phyloP scores from a whole-genome alignment of 2,888 invertebrate species.

The Mesorhabditis sp. region DNA sequence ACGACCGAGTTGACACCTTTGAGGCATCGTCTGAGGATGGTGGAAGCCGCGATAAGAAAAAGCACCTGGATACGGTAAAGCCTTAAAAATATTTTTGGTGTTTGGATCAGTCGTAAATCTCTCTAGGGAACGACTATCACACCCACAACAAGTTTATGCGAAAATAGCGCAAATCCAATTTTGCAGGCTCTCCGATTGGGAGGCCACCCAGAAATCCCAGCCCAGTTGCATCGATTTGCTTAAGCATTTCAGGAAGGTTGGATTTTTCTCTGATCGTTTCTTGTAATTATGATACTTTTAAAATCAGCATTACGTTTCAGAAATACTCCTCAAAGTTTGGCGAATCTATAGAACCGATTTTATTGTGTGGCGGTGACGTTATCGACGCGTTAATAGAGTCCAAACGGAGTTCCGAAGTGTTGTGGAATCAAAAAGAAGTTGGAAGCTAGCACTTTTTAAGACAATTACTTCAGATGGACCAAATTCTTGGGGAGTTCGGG shows the following conservation, averaged over 20 bases:
- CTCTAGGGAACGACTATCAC: too few relatives aligned
- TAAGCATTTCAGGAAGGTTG: not conserved
- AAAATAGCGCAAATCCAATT: not conserved
- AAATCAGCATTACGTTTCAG: not conserved
- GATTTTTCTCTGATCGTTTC: not conserved
- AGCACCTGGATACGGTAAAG: conserved; percentile 19
- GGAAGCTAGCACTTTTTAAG: not conserved
- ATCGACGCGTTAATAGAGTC: conserved; percentile 8
- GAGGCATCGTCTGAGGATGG: conserved; percentile 19
- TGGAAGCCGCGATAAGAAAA: conserved; percentile 16
- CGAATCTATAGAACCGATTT: not conserved
- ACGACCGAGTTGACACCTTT: not conserved
- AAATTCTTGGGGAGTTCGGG: not conserved
- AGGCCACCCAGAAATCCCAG: not conserved
- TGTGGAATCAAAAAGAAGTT: not conserved
- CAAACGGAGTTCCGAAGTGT: not conserved
- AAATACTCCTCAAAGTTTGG: conserved; percentile 4
- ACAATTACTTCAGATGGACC: not conserved
- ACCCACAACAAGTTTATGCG: too few relatives aligned
- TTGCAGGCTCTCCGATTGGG: conserved; percentile 2
- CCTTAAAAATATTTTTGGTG: not conserved
- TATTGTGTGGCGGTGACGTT: conserved; percentile 15
- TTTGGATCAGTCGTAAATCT: too few relatives aligned
- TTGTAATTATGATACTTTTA: too few relatives aligned
- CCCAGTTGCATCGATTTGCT: not conserved